Conservation (phyloP, 2,888 invertebrate species). For the Pachycephus smyrnensis region DNA sequence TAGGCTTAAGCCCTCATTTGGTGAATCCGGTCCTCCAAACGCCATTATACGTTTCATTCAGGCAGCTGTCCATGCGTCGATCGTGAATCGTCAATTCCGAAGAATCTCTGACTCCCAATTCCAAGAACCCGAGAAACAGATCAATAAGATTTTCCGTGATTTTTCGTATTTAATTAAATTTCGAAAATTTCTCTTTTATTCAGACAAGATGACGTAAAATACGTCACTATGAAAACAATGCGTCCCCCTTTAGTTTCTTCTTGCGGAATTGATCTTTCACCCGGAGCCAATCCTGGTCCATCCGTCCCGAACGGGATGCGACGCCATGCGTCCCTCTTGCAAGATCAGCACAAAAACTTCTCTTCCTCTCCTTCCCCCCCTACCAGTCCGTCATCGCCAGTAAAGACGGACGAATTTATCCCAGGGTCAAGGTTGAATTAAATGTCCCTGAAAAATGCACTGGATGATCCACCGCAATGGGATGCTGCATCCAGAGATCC, state of each 20-base stretch:
- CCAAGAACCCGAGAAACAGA: neutral
- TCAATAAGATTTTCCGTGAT: neutral
- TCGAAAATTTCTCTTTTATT: neutral
- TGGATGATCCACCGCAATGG: neutral
- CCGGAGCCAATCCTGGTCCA: neutral
- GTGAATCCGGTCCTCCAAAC: conserved; percentile 53
- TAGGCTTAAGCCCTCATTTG: conserved; percentile 60
- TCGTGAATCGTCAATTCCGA: conserved; percentile 63
- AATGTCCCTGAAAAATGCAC: neutral
- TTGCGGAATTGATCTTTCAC: neutral
- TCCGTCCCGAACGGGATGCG: neutral
- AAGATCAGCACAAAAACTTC: neutral
- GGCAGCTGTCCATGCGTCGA: conserved; percentile 58
- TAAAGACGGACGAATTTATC: neutral
- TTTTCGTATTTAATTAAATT: neutral
- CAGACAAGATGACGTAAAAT: neutral
- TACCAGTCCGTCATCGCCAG: neutral
- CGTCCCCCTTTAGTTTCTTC: neutral
- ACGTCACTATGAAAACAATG: neutral
- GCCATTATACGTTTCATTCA: conserved; percentile 63
- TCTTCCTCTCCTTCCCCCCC: neutral
- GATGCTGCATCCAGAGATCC: neutral
- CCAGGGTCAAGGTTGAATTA: neutral
- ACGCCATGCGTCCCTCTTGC: neutral
- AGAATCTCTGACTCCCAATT: conserved; percentile 43